These are phyloP conservation scores for Saimiri boliviensis DNA, from an alignment of 2,113 vertebrate genomes.

Conservation along the genomic window DNA sequence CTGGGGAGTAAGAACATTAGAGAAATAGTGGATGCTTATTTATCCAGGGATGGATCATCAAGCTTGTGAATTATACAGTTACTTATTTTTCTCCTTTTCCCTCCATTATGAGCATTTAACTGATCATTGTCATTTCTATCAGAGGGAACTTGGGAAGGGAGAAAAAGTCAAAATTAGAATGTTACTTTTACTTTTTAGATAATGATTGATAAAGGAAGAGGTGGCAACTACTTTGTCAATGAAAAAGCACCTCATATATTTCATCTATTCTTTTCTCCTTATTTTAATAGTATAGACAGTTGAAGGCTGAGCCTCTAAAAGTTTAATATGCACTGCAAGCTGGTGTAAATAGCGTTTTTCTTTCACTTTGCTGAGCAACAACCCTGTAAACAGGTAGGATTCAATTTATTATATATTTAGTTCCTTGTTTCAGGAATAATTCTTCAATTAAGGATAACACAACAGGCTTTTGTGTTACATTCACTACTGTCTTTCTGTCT, in stretches of 20 bases:
- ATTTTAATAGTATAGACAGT: background rate
- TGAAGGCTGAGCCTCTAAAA: background rate
- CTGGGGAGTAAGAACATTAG: constrained; percentile 2
- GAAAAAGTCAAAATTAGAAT: constrained; percentile 49
- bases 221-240: background rate
- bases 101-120: constrained; percentile 33
- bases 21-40: constrained; percentile 4
- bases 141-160: constrained; percentile 26
- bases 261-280: background rate
- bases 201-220: constrained; percentile 22
- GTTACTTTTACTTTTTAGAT: constrained; percentile 48
- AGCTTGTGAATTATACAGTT: background rate
- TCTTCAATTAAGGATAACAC: constrained; percentile 45
- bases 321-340: background rate
- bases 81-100: constrained; percentile 7
- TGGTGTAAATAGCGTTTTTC: background rate
- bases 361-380: background rate
- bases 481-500: constrained; percentile 26
- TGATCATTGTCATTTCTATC: constrained; percentile 25
- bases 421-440: constrained; percentile 31
- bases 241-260: constrained; percentile 3
- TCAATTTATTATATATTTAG: constrained; percentile 40
- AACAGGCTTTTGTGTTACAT: constrained; percentile 23
- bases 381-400: background rate
- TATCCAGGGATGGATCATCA: background rate